A percentile compares a stretch with the other conserved stretches of the same genome.
Evolutionary conservation across 1,140 invertebrate genomes (phyloP).

Genomic region (Panagrolaimus sp.): DNA sequence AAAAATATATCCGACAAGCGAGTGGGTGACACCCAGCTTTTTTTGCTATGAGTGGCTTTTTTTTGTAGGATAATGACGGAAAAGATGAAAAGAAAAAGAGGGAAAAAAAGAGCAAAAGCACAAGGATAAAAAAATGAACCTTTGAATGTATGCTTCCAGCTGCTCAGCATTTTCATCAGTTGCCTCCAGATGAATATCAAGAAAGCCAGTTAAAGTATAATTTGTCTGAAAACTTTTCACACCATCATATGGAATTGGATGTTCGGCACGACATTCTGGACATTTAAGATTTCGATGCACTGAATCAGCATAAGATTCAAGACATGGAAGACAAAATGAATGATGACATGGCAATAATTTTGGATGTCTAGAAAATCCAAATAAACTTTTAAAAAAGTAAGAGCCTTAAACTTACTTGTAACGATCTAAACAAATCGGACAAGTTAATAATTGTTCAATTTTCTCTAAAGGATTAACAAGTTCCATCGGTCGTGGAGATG

Average conservation of each 20-base stretch:
- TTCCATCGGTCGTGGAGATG: constrained; percentile 35
- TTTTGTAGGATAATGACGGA: constrained; percentile 16
- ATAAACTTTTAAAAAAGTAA: not conserved
- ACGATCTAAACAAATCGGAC: constrained; percentile 92
- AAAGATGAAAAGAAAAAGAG: no score
- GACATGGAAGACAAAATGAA: constrained; percentile 96
- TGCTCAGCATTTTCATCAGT: constrained; percentile 75
- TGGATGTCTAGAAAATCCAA: constrained; percentile 71
- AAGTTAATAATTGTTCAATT: constrained; percentile 92
- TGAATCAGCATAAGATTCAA: constrained; percentile 91
- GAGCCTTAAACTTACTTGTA: constrained; percentile 61
- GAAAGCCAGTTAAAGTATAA: constrained; percentile 85
- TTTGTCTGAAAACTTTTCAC: constrained; percentile 91
- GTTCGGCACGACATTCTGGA: constrained; percentile 95
- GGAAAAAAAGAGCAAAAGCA: not conserved
- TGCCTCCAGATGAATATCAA: constrained; percentile 88
- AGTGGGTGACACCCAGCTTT: not conserved
- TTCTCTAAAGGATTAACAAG: constrained; percentile 62
- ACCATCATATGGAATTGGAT: constrained; percentile 89
- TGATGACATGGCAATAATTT: constrained; percentile 97
- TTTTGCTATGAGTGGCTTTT: not conserved
- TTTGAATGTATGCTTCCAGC: constrained; percentile 56
- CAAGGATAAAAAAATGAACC: constrained; percentile 26
- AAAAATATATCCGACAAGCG: constrained; percentile 5
- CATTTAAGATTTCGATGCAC: constrained; percentile 88